Conservation (phyloP, 2,113 vertebrate genomes). For the Atrichornis clamosus region DNA sequence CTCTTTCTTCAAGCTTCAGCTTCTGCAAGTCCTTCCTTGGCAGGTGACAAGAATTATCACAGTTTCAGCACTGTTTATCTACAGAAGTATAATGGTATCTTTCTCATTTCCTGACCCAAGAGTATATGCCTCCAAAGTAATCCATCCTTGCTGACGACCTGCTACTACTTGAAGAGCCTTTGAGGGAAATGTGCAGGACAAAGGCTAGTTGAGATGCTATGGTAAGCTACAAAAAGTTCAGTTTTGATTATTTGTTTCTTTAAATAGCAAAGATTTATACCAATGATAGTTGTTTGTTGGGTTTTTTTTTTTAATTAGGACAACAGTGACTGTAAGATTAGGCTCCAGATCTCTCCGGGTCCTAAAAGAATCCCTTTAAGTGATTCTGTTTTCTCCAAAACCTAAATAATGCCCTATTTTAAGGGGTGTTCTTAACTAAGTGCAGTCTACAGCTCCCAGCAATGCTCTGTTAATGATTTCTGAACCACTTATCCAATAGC, state of each 20-base stretch:
- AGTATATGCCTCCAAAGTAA: neutral
- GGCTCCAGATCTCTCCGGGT: neutral
- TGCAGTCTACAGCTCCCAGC: neutral
- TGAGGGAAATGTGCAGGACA: neutral
- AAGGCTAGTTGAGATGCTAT: neutral
- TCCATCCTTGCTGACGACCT: neutral
- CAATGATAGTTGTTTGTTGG: neutral
- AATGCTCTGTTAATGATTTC: neutral
- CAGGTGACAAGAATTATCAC: neutral
- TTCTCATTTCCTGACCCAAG: neutral
- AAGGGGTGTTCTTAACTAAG: neutral
- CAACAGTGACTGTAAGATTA: neutral
- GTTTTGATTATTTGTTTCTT: neutral
- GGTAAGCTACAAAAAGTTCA: neutral
- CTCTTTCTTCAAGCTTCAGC: neutral
- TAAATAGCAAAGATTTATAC: neutral
- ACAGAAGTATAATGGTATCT: neutral
- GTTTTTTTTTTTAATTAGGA: neutral
- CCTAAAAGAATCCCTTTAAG: neutral
- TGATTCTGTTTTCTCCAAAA: neutral
- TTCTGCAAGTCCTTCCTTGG: neutral
- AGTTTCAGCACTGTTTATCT: neutral
- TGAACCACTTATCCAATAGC: neutral
- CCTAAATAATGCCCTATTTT: neutral
- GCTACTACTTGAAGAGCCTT: neutral